Conservation (phyloP, 2,797 vertebrate genomes). For the Labroides dimidiatus region DNA sequence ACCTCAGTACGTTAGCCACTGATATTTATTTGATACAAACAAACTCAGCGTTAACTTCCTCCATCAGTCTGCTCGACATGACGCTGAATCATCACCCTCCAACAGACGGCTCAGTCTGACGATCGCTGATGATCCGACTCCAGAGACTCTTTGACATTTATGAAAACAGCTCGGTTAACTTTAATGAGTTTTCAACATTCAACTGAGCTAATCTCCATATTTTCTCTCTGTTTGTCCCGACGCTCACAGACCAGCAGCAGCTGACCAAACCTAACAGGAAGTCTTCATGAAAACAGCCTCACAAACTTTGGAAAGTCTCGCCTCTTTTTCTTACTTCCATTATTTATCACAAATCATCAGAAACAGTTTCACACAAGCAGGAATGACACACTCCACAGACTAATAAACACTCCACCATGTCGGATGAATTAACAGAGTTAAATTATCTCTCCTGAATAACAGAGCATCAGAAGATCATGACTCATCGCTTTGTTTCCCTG, state of each 20-base stretch:
- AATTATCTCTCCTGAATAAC: conserved; percentile 1
- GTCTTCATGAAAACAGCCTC: too few relatives aligned
- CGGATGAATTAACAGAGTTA: conserved; percentile 10
- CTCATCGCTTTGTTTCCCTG: background rate
- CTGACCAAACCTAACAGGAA: background rate
- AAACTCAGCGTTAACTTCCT: too few relatives aligned
- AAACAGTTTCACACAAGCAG: too few relatives aligned
- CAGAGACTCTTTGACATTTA: background rate
- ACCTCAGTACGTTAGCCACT: background rate
- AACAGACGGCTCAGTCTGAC: background rate
- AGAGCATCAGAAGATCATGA: background rate
- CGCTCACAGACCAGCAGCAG: background rate
- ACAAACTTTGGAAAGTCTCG: background rate
- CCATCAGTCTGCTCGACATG: background rate
- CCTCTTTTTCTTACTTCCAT: too few relatives aligned
- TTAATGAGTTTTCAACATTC: background rate
- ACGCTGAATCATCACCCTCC: too few relatives aligned
- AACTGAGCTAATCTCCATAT: background rate
- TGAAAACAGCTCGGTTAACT: background rate
- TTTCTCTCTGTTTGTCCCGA: background rate
- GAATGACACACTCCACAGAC: conserved; percentile 15
- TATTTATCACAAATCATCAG: too few relatives aligned
- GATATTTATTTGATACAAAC: background rate
- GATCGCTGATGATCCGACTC: background rate
- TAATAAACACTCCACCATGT: background rate